A percentile compares a stretch with the other conserved stretches of the same genome.
Evolutionary conservation across 2,113 vertebrate genomes (phyloP).

Genomic region (Cephalophus harveyi): DNA sequence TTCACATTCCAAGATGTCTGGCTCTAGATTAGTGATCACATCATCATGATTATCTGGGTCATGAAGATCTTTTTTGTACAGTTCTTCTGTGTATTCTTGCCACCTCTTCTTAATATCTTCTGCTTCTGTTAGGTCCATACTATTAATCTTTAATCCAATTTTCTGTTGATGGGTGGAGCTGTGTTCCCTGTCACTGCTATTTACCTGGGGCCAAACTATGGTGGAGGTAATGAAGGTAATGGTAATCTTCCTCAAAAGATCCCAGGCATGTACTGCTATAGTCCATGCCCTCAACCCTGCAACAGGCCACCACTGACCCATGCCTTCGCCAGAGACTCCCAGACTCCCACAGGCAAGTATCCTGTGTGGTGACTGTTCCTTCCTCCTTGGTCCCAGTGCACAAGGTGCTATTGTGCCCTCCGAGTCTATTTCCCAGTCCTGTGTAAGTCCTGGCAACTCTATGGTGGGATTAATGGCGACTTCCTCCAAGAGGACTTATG

Average conservation of each 20-base stretch:
- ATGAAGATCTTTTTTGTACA: no score
- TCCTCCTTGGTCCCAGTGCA: neutral
- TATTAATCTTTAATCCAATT: neutral
- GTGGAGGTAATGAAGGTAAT: neutral
- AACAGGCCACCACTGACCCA: neutral
- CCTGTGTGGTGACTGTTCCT: neutral
- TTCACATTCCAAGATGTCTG: no score
- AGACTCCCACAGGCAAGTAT: neutral
- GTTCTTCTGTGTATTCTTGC: no score
- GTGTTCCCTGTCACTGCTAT: neutral
- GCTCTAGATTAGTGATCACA: no score
- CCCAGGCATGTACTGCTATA: neutral
- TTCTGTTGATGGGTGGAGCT: neutral
- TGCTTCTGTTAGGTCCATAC: no score
- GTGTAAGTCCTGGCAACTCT: neutral
- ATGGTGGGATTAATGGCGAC: accelerated
- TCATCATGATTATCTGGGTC: no score
- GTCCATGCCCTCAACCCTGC: neutral
- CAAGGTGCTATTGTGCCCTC: neutral
- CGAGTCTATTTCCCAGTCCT: neutral
- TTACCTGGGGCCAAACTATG: neutral
- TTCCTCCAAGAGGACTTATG: neutral
- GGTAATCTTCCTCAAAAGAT: neutral
- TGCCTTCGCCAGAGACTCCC: neutral
- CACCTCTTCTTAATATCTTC: no score